Base-by-base conservation (phyloP, 2,113 vertebrate species). In the Channa argus region DNA sequence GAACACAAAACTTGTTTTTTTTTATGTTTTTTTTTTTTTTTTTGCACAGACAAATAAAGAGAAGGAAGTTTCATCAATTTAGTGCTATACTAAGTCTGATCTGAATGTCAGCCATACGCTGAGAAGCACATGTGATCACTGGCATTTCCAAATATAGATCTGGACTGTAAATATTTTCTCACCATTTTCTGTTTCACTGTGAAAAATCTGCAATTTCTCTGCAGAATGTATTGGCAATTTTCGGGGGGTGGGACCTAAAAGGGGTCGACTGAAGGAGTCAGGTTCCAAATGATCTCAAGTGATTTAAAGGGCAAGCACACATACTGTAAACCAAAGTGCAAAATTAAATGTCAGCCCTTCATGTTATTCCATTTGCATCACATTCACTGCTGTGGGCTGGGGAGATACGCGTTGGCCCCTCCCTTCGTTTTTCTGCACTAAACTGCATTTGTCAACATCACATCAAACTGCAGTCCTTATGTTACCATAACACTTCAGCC, bases 301-400 rank as follows among this genome's bases (percentile, higher is more conserved):
- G 74, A 90, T 84, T 80, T 64, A 87, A 90, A 84, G 72, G 79
- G 66, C 80, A 88, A 59, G 54, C 70, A 37, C 77, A 78, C 52
- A 43, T 77, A 67, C 76, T 79, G 71, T 83, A 81, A 87, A 84
- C 78, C 71, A 82, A 73, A 80, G 89, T 82, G 80, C 71, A 85
- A 61, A 77, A 83, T 69, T 77, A 85, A 87, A 85, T 88, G 89
- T 87, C 86, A 87, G 50, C 61, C 62, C 43, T 87, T 78, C 63
- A 59, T 68, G 44, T 86, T 73, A 72, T 79, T 80, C 74, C 68
- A 78, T 86, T 79, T 74, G 74, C 66, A 82, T 78, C 62, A 77
- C 61, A 69, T 64, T 62, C 38, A 60, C n/a, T 69, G 24, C 78
- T 76, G 83, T 83, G 77, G 74, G 83, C 70, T 24, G 60, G 47